Conservation (phyloP, 2,797 vertebrate species). For the Cheracebus regulus region DNA sequence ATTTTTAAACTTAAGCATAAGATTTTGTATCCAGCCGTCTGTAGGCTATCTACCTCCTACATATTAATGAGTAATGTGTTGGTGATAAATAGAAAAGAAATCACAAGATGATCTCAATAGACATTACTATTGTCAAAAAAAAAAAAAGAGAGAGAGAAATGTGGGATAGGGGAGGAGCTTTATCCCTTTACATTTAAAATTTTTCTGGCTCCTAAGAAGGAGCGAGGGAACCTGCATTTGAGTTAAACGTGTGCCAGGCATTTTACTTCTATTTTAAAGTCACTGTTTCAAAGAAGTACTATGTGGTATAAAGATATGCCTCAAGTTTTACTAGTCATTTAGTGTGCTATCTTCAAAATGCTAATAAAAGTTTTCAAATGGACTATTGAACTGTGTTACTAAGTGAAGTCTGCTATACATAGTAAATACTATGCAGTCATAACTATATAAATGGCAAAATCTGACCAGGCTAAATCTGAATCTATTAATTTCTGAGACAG, state of each 20-base stretch:
- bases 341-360: background rate
- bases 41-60: background rate
- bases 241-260: background rate
- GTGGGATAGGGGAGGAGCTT: background rate
- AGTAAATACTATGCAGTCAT: background rate
- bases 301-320: background rate
- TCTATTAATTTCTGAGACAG: background rate
- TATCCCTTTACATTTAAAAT: background rate
- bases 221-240: background rate
- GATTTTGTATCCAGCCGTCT: background rate
- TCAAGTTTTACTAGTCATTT: background rate
- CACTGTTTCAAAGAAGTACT: background rate
- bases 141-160: background rate
- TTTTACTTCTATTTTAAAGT: conserved; percentile 39
- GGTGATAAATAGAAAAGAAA: background rate
- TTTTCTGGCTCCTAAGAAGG: background rate
- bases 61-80: conserved; percentile 16
- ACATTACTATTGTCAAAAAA: background rate
- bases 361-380: background rate
- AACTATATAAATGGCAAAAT: background rate
- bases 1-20: background rate
- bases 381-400: background rate
- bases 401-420: background rate
- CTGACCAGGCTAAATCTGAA: background rate
- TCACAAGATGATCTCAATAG: background rate